A percentile compares a stretch with the other conserved stretches of the same genome.
phyloP scores from a whole-genome alignment of 2,113 vertebrate species.

The Propithecus coquereli region DNA sequence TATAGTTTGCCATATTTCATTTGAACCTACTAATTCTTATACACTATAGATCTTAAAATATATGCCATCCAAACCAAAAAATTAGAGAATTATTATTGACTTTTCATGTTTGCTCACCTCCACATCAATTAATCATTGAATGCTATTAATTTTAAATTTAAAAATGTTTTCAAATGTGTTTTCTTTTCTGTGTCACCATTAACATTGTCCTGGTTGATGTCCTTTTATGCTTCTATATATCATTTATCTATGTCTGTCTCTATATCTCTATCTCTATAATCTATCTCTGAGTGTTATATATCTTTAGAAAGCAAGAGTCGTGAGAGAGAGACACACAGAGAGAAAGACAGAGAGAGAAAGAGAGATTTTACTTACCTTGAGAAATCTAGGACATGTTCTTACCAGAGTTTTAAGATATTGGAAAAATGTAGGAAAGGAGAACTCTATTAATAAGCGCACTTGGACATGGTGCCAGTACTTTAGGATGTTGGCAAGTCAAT shows the following conservation, averaged over 20 bases:
- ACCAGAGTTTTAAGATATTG: slow-evolving; percentile 3
- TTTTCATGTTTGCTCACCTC: background rate
- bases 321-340: background rate
- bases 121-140: background rate
- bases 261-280: background rate
- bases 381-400: background rate
- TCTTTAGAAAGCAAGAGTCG: background rate
- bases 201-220: background rate
- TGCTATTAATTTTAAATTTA: background rate
- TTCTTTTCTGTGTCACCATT: background rate
- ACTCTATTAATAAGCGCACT: slow-evolving; percentile 37
- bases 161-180: background rate
- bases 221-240: background rate
- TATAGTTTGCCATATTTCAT: background rate
- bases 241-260: background rate
- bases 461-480: background rate
- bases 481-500: background rate
- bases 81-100: background rate
- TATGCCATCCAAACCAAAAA: background rate
- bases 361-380: background rate
- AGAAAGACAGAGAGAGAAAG: background rate
- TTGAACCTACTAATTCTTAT: background rate
- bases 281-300: background rate
- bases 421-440: slow-evolving; percentile 5
- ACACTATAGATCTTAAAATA: background rate